Evolutionary conservation across 2,113 vertebrate genomes (phyloP).

Genomic region (Strix aluco): DNA sequence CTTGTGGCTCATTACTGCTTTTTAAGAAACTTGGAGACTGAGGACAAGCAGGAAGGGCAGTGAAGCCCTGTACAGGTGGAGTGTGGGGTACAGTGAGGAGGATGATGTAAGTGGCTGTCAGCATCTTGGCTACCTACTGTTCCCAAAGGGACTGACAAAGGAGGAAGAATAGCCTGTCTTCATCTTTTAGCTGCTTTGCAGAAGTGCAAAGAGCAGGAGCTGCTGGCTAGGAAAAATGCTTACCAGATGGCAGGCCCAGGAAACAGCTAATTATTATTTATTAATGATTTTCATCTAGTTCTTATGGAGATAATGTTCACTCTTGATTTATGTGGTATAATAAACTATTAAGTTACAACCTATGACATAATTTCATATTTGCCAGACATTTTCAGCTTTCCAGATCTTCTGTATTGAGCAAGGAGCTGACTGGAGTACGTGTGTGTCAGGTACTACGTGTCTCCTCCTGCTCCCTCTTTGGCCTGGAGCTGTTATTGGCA

Average conservation of each 20-base stretch:
- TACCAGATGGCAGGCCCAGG: constrained; percentile 53
- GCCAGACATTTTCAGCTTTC: neutral
- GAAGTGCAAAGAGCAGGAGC: neutral
- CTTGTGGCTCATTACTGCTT: neutral
- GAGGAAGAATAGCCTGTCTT: neutral
- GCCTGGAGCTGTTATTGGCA: neutral
- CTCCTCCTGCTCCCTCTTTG: neutral
- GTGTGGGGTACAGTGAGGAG: neutral
- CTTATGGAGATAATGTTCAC: neutral
- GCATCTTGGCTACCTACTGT: neutral
- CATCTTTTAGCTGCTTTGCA: neutral
- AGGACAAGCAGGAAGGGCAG: neutral
- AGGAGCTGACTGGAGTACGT: rapidly evolving
- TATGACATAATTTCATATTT: neutral
- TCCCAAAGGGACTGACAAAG: neutral
- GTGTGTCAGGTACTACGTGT: rapidly evolving
- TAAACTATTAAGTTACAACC: constrained; percentile 8
- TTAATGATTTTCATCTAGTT: constrained; percentile 40
- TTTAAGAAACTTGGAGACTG: neutral
- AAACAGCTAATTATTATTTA: constrained; percentile 59
- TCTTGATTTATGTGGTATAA: constrained; percentile 6
- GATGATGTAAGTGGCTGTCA: neutral
- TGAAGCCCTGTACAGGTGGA: neutral
- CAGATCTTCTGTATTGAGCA: neutral
- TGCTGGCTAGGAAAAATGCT: constrained; percentile 17